These are phyloP conservation scores for Globodera ellingtonae DNA, from an alignment of 1,140 invertebrate species.

Conservation along the genomic window DNA sequence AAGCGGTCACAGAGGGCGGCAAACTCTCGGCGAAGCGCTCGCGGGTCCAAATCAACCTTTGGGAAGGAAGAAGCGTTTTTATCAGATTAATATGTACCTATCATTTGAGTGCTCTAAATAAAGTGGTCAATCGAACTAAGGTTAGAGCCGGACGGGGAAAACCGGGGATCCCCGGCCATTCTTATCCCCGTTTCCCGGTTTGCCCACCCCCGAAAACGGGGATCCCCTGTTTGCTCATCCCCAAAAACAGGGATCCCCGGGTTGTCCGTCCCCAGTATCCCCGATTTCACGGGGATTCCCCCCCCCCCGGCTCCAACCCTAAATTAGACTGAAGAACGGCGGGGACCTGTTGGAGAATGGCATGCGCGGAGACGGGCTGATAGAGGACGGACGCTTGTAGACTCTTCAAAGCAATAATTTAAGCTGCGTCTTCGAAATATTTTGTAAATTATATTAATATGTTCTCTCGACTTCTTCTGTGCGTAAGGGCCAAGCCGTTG, in stretches of 20 bases:
- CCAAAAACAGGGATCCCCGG: no score
- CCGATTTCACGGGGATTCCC: no score
- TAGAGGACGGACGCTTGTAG: neutral
- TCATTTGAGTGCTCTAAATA: neutral
- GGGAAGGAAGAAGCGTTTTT: neutral
- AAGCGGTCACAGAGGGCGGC: conserved; percentile 96
- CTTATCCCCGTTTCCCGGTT: neutral
- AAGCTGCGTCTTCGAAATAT: neutral
- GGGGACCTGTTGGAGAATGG: conserved; percentile 1
- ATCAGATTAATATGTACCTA: neutral
- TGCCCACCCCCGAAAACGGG: no score
- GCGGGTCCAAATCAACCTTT: conserved; percentile 16
- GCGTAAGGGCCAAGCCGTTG: no score
- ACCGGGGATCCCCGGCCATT: no score
- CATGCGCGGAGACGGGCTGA: neutral
- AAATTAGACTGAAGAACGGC: neutral
- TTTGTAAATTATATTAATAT: no score
- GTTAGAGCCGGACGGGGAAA: no score
- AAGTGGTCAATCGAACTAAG: neutral
- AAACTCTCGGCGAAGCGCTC: conserved; percentile 83
- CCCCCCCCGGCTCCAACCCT: neutral
- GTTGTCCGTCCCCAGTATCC: no score
- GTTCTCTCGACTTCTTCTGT: neutral
- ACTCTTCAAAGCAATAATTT: neutral
- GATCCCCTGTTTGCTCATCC: no score